phyloP scores from a whole-genome alignment of 2,113 vertebrate species.

The Corythornis madagascariensis region DNA sequence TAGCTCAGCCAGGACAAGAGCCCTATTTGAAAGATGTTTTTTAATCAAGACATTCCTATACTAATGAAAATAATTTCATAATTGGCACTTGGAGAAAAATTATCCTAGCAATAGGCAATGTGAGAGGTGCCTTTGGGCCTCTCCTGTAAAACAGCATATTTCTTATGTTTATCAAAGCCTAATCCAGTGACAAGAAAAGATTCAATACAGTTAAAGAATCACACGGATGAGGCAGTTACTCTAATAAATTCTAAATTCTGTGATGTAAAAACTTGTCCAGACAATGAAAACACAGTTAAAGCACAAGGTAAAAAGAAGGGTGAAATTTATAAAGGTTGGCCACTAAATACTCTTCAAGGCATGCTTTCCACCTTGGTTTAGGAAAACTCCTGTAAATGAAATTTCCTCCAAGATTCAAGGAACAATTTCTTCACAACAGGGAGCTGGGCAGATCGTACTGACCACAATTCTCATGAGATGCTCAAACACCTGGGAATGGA shows the following conservation, averaged over 20 bases:
- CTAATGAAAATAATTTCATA: neutral
- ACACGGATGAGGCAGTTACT: neutral
- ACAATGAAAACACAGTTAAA: neutral
- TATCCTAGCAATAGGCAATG: neutral
- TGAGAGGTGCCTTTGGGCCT: neutral
- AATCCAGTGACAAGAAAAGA: neutral
- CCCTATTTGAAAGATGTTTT: neutral
- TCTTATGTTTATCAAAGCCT: neutral
- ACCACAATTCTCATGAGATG: neutral
- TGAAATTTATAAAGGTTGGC: neutral
- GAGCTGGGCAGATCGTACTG: neutral
- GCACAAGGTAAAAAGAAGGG: neutral
- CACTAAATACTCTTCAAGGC: neutral
- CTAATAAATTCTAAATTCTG: neutral
- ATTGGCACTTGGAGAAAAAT: neutral
- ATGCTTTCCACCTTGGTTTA: neutral
- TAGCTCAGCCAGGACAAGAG: neutral
- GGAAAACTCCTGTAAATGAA: neutral
- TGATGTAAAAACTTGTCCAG: neutral
- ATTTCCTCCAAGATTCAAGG: neutral
- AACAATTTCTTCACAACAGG: neutral
- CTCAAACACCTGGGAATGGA: neutral
- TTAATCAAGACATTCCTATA: neutral
- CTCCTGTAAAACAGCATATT: neutral
- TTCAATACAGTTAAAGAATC: neutral